Base-by-base conservation (phyloP, 2,113 vertebrate genomes). In the Castor canadensis region DNA sequence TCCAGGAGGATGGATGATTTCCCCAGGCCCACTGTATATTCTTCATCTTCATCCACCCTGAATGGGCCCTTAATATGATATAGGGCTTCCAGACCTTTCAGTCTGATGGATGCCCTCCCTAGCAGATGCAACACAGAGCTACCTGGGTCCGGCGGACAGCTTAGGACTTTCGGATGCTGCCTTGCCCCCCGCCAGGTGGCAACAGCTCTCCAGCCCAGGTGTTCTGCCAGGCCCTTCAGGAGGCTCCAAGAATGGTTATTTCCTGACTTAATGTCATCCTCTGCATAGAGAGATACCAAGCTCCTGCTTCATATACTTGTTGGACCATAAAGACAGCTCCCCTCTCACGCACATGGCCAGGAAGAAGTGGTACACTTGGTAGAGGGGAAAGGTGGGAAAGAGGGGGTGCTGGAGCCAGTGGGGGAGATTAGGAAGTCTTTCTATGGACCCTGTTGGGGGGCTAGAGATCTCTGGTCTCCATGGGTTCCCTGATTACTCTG, bases 401-500 rank as follows among this genome's bases (percentile, higher is more conserved):
- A 64, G 13, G 24, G 6, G 1, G 62, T 2, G 6, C n/a, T 20
- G 28, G 45, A 35, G 49, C 38, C 12, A 0, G 0, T 2, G 8
- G 76, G 64, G 47, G 72, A 35, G 35, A 75, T 58, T 47, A 84
- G 66, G 81, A 54, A 43, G 75, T 26, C 95, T 96, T 60, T 90
- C 89, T 60, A 19, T 40, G 80, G 79, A 17, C 6, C 26, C 73
- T 30, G 5, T 32, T 22, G 6, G 3, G 62, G 64, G 5, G 12
- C 28, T 3, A 0, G n/a, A 52, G 84, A 52, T 20, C 54, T 67
- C 76, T 58, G 35, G 10, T 85, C 76, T 85, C 79, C 28, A 1
- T 9, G 47, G 28, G 52, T 22, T 75, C 40, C 82, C 58, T n/a
- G 89, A 43, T 69, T n/a, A 75, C 97, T 98, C 95, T 38, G 15